These are phyloP conservation scores for Amyelois transitella DNA, from an alignment of 1,140 invertebrate genomes.

Conservation along the genomic window DNA sequence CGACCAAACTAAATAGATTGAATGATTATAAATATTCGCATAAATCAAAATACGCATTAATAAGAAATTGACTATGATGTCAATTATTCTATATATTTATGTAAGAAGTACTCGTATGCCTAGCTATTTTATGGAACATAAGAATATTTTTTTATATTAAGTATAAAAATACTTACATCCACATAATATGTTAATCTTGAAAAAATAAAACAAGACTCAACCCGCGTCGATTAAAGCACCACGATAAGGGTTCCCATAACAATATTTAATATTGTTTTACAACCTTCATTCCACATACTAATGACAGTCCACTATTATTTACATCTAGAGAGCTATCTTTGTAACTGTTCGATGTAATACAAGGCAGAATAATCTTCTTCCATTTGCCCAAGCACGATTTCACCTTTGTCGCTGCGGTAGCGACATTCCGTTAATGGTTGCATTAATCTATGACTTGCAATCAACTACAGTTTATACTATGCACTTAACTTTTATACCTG, in stretches of 20 bases:
- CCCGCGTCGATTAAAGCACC: background rate
- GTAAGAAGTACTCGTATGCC: too few relatives aligned
- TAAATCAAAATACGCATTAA: too few relatives aligned
- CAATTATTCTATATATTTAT: too few relatives aligned
- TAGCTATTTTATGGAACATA: too few relatives aligned
- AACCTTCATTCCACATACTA: background rate
- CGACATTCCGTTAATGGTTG: constrained; percentile 22
- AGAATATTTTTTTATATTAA: too few relatives aligned
- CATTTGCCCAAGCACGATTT: constrained; percentile 24
- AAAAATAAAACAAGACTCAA: background rate
- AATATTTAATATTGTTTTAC: background rate
- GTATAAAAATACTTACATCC: too few relatives aligned
- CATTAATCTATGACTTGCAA: constrained; percentile 27
- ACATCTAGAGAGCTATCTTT: constrained; percentile 6
- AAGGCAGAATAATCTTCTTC: constrained; percentile 20
- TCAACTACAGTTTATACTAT: constrained; percentile 12
- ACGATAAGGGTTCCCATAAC: background rate
- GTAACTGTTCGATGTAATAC: constrained; percentile 6
- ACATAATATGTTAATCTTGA: too few relatives aligned
- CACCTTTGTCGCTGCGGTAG: constrained; percentile 31
- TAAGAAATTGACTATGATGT: too few relatives aligned
- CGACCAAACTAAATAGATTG: background rate
- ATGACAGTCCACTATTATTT: background rate
- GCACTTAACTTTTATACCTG: constrained; percentile 4
- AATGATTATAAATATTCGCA: too few relatives aligned